Evolutionary conservation across 2,797 vertebrate genomes (phyloP).

Genomic region (Sebastes nivosus): DNA sequence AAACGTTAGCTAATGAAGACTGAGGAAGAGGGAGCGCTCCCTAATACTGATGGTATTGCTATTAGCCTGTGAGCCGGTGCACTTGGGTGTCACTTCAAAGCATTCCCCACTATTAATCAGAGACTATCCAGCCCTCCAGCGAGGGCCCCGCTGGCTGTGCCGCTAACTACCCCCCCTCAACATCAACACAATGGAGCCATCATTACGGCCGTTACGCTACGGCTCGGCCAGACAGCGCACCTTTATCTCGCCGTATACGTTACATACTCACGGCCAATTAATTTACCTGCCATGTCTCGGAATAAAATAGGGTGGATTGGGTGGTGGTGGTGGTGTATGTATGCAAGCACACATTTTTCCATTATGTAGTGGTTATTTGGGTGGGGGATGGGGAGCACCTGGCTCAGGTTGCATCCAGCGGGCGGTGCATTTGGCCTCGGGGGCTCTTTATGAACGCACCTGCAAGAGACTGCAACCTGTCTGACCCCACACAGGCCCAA

Average conservation of each 20-base stretch:
- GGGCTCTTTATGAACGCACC: slow-evolving; percentile 66
- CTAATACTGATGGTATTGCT: slow-evolving; percentile 65
- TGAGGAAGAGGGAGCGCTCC: slow-evolving; percentile 55
- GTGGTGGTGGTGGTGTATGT: slow-evolving; percentile 1
- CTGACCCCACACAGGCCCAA: slow-evolving; percentile 29
- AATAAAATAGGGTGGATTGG: slow-evolving; percentile 34
- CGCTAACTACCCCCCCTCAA: slow-evolving; percentile 71
- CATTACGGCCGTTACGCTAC: slow-evolving; percentile 71
- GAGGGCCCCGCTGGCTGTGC: slow-evolving; percentile 61
- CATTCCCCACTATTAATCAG: slow-evolving; percentile 82
- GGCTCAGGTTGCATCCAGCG: slow-evolving; percentile 68
- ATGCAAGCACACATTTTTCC: slow-evolving; percentile 43
- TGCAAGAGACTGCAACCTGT: slow-evolving; percentile 60
- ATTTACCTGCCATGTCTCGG: slow-evolving; percentile 72
- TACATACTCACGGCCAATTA: slow-evolving; percentile 75
- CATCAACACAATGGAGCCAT: slow-evolving; percentile 80
- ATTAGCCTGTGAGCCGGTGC: slow-evolving; percentile 70
- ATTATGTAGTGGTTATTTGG: slow-evolving; percentile 55
- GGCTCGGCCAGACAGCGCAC: slow-evolving; percentile 69
- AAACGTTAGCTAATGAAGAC: slow-evolving; percentile 71
- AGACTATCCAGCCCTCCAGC: slow-evolving; percentile 69
- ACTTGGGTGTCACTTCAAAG: slow-evolving; percentile 83
- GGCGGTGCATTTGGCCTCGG: slow-evolving; percentile 43
- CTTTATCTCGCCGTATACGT: slow-evolving; percentile 74
- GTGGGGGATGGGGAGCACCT: slow-evolving; percentile 60